Evolutionary conservation across 2,888 invertebrate genomes (phyloP), one percentile per base, ranked within the genome.

Genomic region (Eledona agricola): DNA sequence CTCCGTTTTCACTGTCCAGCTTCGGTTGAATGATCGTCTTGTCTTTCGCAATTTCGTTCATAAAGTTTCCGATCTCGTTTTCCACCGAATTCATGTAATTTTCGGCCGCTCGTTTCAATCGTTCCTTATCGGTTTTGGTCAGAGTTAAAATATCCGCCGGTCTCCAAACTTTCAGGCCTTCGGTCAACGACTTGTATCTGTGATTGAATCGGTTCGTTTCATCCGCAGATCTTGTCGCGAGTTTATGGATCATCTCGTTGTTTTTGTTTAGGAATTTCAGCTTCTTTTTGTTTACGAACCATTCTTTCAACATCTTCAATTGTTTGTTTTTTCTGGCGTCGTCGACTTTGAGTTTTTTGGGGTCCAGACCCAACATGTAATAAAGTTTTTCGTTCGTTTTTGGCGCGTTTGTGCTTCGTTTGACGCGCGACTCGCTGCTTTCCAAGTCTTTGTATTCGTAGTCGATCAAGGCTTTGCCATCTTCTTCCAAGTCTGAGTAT

Each of bases 31-130:
- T 23, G 10, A 45, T 43, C 22, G 51, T 31, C 4, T 25, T 15
- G 7, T 65, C 62, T 25, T 65, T 64, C 16, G 50, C 47, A 9
- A 65, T 60, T 9, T 59, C 59, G 25, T 65, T 62, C 23, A 65
- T 35, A 31, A 23, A 43, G 22, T 29, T 47, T 23, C 68, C 65
- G 7, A 70, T 62, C 17, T 60, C 54, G 32, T 66, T 65, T 38
- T 64, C 67, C 3, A 60, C 16, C 2, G 46, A 49, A 17, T 49
- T 32, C 6, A 38, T 13, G 49, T 51, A 37, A 4, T 45, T 35
- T 26, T 57, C 55, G 12, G 58, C 53, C 10, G 51, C 57, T 7
- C 64, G 38, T 15, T 34, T 47, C 4, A 28, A 9, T 1, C 37
- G 37, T 46, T 46, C 25, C 11, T 47, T 35, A 3, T 57, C 49